Conservation (phyloP, 2,888 invertebrate species). For the Dioctria rufipes region DNA sequence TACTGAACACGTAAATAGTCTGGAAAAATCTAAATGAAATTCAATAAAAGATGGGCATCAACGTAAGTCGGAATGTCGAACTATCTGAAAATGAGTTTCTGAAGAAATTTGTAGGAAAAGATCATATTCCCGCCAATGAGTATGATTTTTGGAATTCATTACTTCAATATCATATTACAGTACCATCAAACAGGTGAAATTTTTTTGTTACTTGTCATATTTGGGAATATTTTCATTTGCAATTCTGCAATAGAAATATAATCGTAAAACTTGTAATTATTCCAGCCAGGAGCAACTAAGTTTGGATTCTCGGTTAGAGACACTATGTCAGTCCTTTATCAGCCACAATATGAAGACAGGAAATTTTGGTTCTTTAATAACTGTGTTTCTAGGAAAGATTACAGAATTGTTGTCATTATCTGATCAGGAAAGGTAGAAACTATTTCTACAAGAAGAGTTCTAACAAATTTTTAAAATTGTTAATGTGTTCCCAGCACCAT, state of each 20-base stretch:
- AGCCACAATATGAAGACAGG: slow-evolving; percentile 90
- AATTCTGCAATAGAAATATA: slow-evolving; percentile 34
- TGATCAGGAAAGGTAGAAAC: slow-evolving; percentile 87
- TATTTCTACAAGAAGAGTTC: neutral
- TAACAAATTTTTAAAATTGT: neutral
- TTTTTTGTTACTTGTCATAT: neutral
- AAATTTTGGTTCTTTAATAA: slow-evolving; percentile 90
- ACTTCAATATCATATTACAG: slow-evolving; percentile 89
- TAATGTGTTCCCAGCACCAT: slow-evolving; percentile 71
- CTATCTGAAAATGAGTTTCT: slow-evolving; percentile 87
- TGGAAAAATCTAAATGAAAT: slow-evolving; percentile 37
- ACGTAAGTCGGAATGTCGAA: slow-evolving; percentile 85
- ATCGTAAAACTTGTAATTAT: slow-evolving; percentile 58
- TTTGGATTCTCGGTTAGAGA: slow-evolving; percentile 85
- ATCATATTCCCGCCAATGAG: slow-evolving; percentile 86
- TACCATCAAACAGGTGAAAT: slow-evolving; percentile 82
- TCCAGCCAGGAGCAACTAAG: slow-evolving; percentile 84
- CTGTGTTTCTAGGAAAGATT: slow-evolving; percentile 87
- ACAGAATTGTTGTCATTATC: slow-evolving; percentile 88
- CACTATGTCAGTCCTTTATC: slow-evolving; percentile 82
- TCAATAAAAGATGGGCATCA: slow-evolving; percentile 80
- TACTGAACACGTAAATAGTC: neutral
- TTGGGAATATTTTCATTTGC: neutral
- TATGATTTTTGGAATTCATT: slow-evolving; percentile 96
- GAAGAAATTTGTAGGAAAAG: slow-evolving; percentile 83